Evolutionary conservation across 1,140 invertebrate genomes (phyloP).

Genomic region (Pinna nobilis): DNA sequence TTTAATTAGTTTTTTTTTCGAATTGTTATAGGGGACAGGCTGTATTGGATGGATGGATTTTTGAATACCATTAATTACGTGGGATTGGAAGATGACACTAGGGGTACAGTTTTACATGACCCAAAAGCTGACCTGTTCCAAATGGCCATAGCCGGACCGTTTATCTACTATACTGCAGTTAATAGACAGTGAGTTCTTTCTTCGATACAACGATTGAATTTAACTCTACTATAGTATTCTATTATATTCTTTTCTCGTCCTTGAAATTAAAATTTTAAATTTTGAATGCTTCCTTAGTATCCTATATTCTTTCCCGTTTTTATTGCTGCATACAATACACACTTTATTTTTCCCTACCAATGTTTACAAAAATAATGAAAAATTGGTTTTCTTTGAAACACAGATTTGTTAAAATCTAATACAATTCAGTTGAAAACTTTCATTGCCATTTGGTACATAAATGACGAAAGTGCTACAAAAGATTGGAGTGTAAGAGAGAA

Average conservation of each 20-base stretch:
- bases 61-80: conserved; percentile 14
- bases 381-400: no score
- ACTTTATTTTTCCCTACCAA: no score
- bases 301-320: no score
- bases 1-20: neutral
- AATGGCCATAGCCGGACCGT: neutral
- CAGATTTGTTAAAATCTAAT: no score
- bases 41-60: conserved; percentile 6
- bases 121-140: conserved; percentile 6
- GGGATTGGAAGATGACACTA: neutral
- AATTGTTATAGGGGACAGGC: neutral
- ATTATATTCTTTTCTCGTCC: neutral
- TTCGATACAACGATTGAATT: no score
- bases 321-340: no score
- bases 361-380: no score
- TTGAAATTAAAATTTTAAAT: neutral
- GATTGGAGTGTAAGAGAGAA: no score
- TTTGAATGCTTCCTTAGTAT: neutral
- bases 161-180: conserved; percentile 2
- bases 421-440: no score
- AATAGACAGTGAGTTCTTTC: conserved; percentile 14
- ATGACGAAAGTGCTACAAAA: no score
- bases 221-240: neutral
- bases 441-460: no score
- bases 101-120: conserved; percentile 3